Percentiles rank a stretch among this genome's conserved stretches.
Conservation (phyloP, 2,113 vertebrate species). For the Proteles cristata region DNA sequence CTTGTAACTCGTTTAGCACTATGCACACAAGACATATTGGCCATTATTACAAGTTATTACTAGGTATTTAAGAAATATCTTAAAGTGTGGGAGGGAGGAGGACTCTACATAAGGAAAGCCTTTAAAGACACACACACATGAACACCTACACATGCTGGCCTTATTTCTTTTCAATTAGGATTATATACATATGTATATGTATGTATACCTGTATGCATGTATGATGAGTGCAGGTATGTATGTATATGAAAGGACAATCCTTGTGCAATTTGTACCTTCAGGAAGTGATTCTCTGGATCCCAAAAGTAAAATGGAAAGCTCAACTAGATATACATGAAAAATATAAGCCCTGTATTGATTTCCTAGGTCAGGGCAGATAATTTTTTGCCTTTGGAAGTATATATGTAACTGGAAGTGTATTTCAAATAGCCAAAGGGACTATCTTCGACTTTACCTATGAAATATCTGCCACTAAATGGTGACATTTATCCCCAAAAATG, state of each 20-base stretch:
- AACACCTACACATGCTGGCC: background rate
- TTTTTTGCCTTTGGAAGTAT: background rate
- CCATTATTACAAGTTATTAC: background rate
- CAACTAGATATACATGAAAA: background rate
- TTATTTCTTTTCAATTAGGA: background rate
- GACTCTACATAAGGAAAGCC: background rate
- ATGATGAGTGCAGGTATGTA: background rate
- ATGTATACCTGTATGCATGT: background rate
- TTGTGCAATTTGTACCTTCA: background rate
- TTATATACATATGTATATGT: background rate
- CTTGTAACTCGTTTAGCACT: fast-evolving
- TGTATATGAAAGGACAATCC: background rate
- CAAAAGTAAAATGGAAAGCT: background rate
- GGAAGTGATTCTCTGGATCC: background rate
- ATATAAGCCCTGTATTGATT: background rate
- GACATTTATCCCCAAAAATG: background rate
- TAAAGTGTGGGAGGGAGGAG: background rate
- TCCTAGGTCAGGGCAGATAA: background rate
- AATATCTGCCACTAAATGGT: background rate
- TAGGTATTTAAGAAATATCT: background rate
- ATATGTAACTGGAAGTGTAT: background rate
- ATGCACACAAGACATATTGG: background rate
- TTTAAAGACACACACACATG: background rate
- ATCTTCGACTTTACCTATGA: background rate
- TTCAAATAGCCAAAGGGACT: background rate